Conservation (phyloP, 2,797 vertebrate genomes). For the Aulostomus chinensis region DNA sequence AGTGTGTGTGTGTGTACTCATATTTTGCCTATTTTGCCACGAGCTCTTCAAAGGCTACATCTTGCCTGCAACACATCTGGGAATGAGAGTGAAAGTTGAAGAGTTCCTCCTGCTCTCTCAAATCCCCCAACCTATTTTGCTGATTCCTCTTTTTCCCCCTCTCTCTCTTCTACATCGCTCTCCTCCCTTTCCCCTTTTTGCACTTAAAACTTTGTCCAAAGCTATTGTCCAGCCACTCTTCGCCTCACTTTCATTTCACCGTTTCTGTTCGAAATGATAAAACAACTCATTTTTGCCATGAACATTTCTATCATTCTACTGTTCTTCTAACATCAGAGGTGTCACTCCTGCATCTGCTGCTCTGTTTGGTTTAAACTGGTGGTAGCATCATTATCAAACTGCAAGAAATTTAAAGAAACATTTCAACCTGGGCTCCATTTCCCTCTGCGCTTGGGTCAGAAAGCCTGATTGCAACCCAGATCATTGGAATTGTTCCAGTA, state of each 20-base stretch:
- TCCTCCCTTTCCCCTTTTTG: slow-evolving; percentile 28
- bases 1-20: slow-evolving; percentile 42
- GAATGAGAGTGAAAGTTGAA: slow-evolving; percentile 81
- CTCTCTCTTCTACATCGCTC: slow-evolving; percentile 20
- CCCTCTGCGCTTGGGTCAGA: too few relatives aligned
- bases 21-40: slow-evolving; percentile 73
- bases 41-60: slow-evolving; percentile 80
- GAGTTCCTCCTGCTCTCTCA: slow-evolving; percentile 70
- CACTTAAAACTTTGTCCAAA: slow-evolving; percentile 46
- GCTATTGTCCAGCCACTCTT: slow-evolving; percentile 56
- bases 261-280: too few relatives aligned
- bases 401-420: too few relatives aligned
- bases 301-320: too few relatives aligned
- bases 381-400: too few relatives aligned
- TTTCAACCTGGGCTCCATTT: too few relatives aligned
- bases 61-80: slow-evolving; percentile 80
- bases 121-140: slow-evolving; percentile 47
- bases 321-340: too few relatives aligned
- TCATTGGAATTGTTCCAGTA: too few relatives aligned
- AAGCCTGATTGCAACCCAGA: too few relatives aligned
- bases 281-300: too few relatives aligned
- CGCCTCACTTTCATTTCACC: neutral
- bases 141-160: slow-evolving; percentile 39
- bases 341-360: too few relatives aligned
- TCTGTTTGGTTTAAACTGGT: too few relatives aligned